Evolutionary conservation across 2,797 vertebrate genomes (phyloP), one percentile per base, ranked within the genome.

Genomic region (Leptatherina wallacei): DNA sequence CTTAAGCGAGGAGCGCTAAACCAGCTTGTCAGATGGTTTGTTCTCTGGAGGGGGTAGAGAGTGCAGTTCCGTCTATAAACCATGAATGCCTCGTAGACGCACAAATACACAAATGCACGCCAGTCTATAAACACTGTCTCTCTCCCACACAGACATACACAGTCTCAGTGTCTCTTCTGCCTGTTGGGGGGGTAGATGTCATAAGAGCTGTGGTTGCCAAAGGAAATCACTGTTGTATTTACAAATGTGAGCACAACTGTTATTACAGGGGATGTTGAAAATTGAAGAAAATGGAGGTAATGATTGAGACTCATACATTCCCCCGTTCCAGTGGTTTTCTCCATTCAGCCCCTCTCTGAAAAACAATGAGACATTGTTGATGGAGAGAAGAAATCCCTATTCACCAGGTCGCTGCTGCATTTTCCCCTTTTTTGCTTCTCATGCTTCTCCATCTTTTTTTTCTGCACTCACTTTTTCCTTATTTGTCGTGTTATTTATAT

Each of bases 351-450:
- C 30, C 35, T 11, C 32, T 78, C 61, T 60, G 51, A 65, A 82
- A 85, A 91, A 93, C 91, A 94, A 92, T 84, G 79, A 85, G 61
- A 89, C 88, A 81, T 91, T 94, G 92, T 93, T 71, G 22, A 81
- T 63, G 22, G 60, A 86, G 67, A 88, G 70, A 86, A 87, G 67
- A 90, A 78, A 83, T 81, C 67, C 24, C 36, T 65, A 61, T 81
- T 87, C 77, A 82, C 65, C 71, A 55, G 36, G 58, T 56, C 57
- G 47, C 61, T 67, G 59, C 69, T 36, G n/a, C 67, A 30, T 61
- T 65, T 40, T 38, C 13, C 38, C 58, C 52, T 8, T 44, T 47
- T 55, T 30, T 65, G 47, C 40, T 56, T 69, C 69, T 82, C 71
- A 44, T 65, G 81, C 83, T 80, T 77, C 73, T 66, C 60, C 65